Percentiles rank a stretch among this genome's conserved stretches.
phyloP scores from a whole-genome alignment of 2,888 invertebrate genomes.

The Neria commutata region DNA sequence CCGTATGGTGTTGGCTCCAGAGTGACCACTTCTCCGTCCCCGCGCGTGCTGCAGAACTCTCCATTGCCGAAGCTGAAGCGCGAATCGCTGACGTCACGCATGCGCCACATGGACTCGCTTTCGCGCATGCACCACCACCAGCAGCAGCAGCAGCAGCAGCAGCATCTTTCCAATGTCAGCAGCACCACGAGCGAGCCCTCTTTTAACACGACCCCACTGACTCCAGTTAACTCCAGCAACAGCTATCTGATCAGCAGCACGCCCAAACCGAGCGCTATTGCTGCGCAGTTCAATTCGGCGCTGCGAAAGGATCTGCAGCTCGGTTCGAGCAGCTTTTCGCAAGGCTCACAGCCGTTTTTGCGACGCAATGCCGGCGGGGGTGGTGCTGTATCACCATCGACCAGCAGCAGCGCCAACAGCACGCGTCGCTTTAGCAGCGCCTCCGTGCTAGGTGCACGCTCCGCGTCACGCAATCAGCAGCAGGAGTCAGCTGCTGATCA shows the following conservation, averaged over 20 bases:
- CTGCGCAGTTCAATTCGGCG: constrained; percentile 50
- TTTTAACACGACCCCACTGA: constrained; percentile 9
- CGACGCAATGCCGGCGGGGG: constrained; percentile 26
- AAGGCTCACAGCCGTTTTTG: constrained; percentile 31
- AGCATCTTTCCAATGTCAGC: constrained; percentile 13
- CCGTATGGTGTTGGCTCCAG: constrained; percentile 41
- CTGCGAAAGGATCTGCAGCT: constrained; percentile 54
- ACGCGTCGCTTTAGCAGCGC: constrained; percentile 53
- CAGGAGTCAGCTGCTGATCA: constrained; percentile 22
- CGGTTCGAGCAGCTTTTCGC: constrained; percentile 37
- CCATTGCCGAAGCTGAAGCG: constrained; percentile 60
- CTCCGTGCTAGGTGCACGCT: constrained; percentile 39
- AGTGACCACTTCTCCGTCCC: constrained; percentile 50
- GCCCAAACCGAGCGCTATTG: constrained; percentile 41
- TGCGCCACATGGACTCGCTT: constrained; percentile 64
- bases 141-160: constrained; percentile 55
- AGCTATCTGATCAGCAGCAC: constrained; percentile 37
- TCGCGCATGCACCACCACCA: constrained; percentile 47
- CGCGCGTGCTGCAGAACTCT: constrained; percentile 56
- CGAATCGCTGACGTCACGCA: constrained; percentile 65
- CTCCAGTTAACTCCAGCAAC: constrained; percentile 20
- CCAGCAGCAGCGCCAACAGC: not conserved
- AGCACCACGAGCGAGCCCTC: constrained; percentile 17
- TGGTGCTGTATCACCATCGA: not conserved
- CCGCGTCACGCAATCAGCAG: constrained; percentile 29